phyloP scores from a whole-genome alignment of 1,140 invertebrate species.

The Drosophila neocordata region DNA sequence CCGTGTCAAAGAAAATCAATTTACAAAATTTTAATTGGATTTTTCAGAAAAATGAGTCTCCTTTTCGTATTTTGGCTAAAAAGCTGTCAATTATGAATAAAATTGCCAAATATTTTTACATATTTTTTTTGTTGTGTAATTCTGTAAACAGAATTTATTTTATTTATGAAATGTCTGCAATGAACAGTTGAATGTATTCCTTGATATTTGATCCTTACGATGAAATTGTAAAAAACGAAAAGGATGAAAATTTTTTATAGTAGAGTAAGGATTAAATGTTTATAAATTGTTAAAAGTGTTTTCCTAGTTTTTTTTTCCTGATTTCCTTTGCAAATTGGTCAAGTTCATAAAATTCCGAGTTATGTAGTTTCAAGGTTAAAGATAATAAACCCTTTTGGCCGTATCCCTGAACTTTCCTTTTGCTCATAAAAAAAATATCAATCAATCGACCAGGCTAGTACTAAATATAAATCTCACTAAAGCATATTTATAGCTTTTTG shows the following conservation, averaged over 20 bases:
- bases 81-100: neutral
- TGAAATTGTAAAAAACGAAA: no score
- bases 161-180: neutral
- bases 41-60: neutral
- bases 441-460: neutral
- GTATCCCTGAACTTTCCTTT: neutral
- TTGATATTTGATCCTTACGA: no score
- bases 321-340: no score
- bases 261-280: no score
- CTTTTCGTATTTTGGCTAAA: neutral
- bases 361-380: no score
- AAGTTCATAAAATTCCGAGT: no score
- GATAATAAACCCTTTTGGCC: no score
- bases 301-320: no score
- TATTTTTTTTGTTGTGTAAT: neutral
- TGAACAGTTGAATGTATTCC: neutral
- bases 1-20: neutral
- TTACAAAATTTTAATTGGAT: conserved; percentile 5
- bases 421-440: conserved; percentile 1
- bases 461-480: conserved; percentile 6
- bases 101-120: neutral
- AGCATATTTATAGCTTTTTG: conserved; percentile 9
- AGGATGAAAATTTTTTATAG: no score
- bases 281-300: no score
- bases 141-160: neutral